Base-by-base conservation (phyloP, 2,113 vertebrate genomes). In the Tychaedon coryphoeus region DNA sequence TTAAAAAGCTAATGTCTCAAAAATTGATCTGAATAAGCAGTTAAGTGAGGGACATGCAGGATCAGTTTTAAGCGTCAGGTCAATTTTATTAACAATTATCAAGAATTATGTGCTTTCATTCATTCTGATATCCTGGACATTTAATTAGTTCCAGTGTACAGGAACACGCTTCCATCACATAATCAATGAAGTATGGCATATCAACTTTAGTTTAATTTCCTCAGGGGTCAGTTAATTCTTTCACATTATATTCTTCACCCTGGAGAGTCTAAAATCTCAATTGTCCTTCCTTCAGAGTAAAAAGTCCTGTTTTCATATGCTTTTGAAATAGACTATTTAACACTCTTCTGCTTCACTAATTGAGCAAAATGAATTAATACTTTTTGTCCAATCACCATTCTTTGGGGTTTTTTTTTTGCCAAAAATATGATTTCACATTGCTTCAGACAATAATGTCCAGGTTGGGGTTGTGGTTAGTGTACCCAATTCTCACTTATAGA, bases 351-450 rank as follows among this genome's bases (percentile, higher is more conserved):
- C 5, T 48, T 26, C 10, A n/a, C 6, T 36, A 66, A 57, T 11
- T 62, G 10, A 62, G 8, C 3, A 78, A 73, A 77, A 56, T 11
- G 0, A 36, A 38, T 42, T 38, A 1, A 13, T 31, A 15, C 5
- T 58, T 79, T 81, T 72, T 2, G 1, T 60, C 51, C 10, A 53
- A 43, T 43, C 13, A 23, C 1, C 0, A 5, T 33, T 4, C 1
- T 72, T 84, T 42, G 1, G 26, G 13, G 5, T 26, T 50, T 4
- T 17, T 78, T 54, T n/a, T 31, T n/a, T 72, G 22, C 2, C 2
- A 38, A 84, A 73, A 69, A 34, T 61, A 3, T 61, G 10, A 65
- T 51, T 65, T 14, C 11, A 56, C 5, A 14, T 42, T 64, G 22
- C 19, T 76, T 76, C 18, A 73, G 51, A 76, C 14, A 83, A 38